Evolutionary conservation across 2,113 vertebrate genomes (phyloP).

Genomic region (Notothenia rossii): DNA sequence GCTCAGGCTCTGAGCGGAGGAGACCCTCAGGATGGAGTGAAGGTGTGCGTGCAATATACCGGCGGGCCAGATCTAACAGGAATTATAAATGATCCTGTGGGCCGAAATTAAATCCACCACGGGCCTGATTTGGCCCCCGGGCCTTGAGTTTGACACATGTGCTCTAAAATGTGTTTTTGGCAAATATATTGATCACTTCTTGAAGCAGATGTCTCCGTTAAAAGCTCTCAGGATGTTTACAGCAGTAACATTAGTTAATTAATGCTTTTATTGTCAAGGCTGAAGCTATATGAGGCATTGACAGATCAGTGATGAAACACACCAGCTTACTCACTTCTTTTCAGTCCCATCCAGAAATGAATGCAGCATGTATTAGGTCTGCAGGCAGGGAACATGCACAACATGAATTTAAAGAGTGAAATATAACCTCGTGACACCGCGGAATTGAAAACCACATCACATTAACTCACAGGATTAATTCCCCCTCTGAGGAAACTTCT

Average conservation of each 20-base stretch:
- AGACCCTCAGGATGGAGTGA: too few relatives aligned
- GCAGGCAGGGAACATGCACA: constrained; percentile 23
- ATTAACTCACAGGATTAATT: constrained; percentile 35
- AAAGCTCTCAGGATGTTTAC: neutral
- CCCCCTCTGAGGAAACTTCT: constrained; percentile 40
- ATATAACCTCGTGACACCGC: constrained; percentile 28
- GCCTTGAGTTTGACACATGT: too few relatives aligned
- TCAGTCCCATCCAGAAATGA: constrained; percentile 17
- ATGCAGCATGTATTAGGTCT: constrained; percentile 40
- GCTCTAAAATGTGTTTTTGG: neutral
- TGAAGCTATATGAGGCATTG: neutral
- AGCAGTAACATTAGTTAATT: constrained; percentile 1
- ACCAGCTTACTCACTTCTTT: constrained; percentile 10
- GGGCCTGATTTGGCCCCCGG: too few relatives aligned
- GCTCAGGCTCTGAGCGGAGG: too few relatives aligned
- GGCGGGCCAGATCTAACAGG: too few relatives aligned
- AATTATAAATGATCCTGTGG: too few relatives aligned
- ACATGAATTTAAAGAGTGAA: constrained; percentile 1
- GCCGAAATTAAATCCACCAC: too few relatives aligned
- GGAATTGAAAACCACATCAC: constrained; percentile 30
- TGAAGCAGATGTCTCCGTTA: constrained; percentile 1
- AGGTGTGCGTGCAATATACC: too few relatives aligned
- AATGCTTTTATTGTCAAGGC: neutral
- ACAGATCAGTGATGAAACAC: constrained; percentile 3
- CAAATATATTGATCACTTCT: neutral